These are phyloP conservation scores for Aleiodes leptofemur DNA, from an alignment of 2,888 invertebrate genomes.

Conservation along the genomic window DNA sequence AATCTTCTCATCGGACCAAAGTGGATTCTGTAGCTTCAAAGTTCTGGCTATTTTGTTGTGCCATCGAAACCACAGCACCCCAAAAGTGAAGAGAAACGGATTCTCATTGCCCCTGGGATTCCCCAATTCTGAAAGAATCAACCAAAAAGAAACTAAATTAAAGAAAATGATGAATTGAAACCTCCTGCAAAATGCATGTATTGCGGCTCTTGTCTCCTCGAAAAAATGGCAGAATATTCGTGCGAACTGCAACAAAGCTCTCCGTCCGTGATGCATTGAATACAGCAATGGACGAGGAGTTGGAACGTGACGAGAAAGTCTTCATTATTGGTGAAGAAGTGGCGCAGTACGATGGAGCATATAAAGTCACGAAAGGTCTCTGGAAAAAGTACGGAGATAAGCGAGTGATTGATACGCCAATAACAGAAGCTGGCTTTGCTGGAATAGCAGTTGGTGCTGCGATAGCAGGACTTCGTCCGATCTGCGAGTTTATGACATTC, in stretches of 20 bases:
- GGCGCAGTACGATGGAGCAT: slow-evolving; percentile 81
- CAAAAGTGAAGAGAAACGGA: slow-evolving; percentile 77
- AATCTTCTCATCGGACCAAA: slow-evolving; percentile 76
- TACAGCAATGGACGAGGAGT: slow-evolving; percentile 81
- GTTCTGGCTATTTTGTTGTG: slow-evolving; percentile 76
- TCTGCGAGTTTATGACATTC: slow-evolving; percentile 87
- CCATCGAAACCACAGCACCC: slow-evolving; percentile 78
- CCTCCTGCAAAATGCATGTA: not conserved
- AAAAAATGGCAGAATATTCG: too few species aligned
- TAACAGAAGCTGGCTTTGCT: slow-evolving; percentile 82
- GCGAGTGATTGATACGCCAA: slow-evolving; percentile 82
- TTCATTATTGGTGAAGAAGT: slow-evolving; percentile 82
- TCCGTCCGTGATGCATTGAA: slow-evolving; percentile 80
- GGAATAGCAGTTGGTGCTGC: slow-evolving; percentile 84
- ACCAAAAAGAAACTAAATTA: slow-evolving; percentile 49
- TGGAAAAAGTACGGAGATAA: slow-evolving; percentile 82
- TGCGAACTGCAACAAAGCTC: not conserved
- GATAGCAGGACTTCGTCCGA: slow-evolving; percentile 81
- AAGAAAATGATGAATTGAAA: not conserved
- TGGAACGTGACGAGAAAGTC: slow-evolving; percentile 78
- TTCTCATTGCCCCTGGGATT: slow-evolving; percentile 78
- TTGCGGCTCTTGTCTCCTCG: not conserved
- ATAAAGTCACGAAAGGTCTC: slow-evolving; percentile 79
- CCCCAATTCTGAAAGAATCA: slow-evolving; percentile 76
- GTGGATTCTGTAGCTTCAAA: slow-evolving; percentile 66